Percentiles rank a stretch among this genome's conserved stretches.
These are phyloP conservation scores for Prochilodus magdalenae DNA, from an alignment of 2,113 vertebrate genomes.

Conservation along the genomic window DNA sequence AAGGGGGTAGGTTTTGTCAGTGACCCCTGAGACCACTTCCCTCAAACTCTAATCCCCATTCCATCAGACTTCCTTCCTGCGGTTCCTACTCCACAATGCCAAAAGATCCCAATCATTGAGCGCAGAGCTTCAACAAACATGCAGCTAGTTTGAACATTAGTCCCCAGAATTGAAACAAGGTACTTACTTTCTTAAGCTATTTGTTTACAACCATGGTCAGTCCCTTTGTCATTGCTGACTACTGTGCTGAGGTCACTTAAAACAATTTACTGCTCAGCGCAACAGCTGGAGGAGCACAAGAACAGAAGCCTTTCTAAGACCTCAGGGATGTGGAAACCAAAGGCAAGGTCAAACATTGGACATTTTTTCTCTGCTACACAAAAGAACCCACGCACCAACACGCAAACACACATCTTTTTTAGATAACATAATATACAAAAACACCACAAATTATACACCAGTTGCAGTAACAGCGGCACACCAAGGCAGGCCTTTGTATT, in stretches of 20 bases:
- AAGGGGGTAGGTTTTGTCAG: not conserved
- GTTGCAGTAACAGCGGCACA: no score
- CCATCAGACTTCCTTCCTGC: slow-evolving; percentile 48
- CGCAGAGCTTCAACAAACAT: not conserved
- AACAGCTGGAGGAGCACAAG: slow-evolving; percentile 1
- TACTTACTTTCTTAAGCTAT: not conserved
- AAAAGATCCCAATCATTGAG: slow-evolving; percentile 17
- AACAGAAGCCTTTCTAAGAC: not conserved
- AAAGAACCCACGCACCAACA: not conserved
- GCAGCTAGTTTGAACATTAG: not conserved
- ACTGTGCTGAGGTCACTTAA: not conserved
- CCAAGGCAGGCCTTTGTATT: no score
- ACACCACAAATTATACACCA: no score
- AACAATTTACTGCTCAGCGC: slow-evolving; percentile 14
- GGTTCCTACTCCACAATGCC: slow-evolving; percentile 13
- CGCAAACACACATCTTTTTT: no score
- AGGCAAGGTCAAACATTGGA: not conserved
- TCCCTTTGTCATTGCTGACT: not conserved
- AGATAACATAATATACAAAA: no score
- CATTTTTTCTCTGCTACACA: not conserved
- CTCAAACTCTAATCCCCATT: slow-evolving; percentile 26
- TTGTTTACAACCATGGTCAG: not conserved
- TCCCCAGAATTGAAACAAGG: not conserved
- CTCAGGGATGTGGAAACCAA: not conserved
- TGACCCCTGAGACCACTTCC: slow-evolving; percentile 39